Conservation (phyloP, 2,888 invertebrate species). For the Yponomeuta malinellus region DNA sequence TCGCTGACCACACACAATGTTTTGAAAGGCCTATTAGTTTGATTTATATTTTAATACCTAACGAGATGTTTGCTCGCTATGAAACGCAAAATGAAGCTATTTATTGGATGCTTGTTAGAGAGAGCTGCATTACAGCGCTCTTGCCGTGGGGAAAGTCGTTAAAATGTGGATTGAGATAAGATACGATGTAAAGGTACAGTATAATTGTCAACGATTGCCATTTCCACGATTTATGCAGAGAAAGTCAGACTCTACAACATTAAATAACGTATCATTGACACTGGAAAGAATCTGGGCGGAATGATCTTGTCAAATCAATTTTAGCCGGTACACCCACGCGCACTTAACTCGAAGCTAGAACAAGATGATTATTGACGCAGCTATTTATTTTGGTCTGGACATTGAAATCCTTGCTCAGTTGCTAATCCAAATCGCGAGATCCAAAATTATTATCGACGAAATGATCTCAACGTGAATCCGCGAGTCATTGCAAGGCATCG, state of each 20-base stretch:
- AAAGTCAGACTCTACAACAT: background rate
- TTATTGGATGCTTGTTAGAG: conserved; percentile 12
- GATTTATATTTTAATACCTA: background rate
- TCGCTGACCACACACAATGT: background rate
- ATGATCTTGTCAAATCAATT: conserved; percentile 5
- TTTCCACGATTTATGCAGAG: background rate
- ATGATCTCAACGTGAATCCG: background rate
- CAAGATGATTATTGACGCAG: background rate
- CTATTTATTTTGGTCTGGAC: background rate
- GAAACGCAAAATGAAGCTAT: conserved; percentile 6
- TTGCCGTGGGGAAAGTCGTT: conserved; percentile 33
- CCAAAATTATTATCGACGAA: background rate
- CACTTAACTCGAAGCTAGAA: background rate
- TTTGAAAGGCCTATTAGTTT: background rate
- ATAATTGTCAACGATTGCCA: background rate
- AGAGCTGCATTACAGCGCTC: conserved; percentile 15
- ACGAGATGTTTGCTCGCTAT: background rate
- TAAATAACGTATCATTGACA: background rate
- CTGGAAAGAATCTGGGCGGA: background rate
- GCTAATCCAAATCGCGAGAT: background rate
- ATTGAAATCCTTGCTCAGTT: background rate
- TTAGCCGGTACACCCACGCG: conserved; percentile 11
- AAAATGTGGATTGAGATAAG: conserved; percentile 32
- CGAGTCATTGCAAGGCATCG: background rate
- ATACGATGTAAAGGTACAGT: conserved; percentile 20